Evolutionary conservation across 1,140 invertebrate genomes (phyloP).

Genomic region (Oncopeltus fasciatus): DNA sequence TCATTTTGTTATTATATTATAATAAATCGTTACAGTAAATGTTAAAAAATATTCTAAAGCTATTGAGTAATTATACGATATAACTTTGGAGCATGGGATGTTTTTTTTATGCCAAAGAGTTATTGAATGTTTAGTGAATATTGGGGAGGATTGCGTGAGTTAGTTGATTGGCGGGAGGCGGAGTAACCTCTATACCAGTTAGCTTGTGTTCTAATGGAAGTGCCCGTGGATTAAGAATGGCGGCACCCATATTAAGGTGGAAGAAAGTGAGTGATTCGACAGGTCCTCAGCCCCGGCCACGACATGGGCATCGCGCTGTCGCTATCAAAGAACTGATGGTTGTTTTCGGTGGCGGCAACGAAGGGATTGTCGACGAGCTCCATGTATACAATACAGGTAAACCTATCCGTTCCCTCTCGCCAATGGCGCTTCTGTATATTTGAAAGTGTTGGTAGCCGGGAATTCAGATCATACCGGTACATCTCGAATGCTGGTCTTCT

Average conservation of each 20-base stretch:
- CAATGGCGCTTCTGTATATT: not conserved
- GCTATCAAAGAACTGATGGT: constrained; percentile 98
- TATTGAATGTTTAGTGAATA: no score
- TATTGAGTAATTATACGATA: no score
- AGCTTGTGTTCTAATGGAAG: not conserved
- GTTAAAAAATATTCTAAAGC: no score
- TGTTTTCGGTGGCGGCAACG: constrained; percentile 97
- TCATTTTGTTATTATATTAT: no score
- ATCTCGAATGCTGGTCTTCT: no score
- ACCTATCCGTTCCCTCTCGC: not conserved
- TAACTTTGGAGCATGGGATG: no score
- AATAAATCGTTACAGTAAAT: no score
- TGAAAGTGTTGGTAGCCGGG: no score
- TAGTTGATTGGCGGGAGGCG: not conserved
- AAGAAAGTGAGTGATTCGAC: constrained; percentile 82
- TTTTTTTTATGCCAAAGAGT: no score
- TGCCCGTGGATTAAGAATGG: constrained; percentile 4
- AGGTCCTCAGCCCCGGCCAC: constrained; percentile 83
- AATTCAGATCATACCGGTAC: no score
- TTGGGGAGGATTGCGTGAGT: no score
- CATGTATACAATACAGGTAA: constrained; percentile 84
- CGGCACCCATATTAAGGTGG: constrained; percentile 46
- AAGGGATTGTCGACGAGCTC: constrained; percentile 97
- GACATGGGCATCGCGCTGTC: constrained; percentile 95
- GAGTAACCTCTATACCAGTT: not conserved